phyloP scores from a whole-genome alignment of 1,140 invertebrate genomes.

The Hermetia illucens region DNA sequence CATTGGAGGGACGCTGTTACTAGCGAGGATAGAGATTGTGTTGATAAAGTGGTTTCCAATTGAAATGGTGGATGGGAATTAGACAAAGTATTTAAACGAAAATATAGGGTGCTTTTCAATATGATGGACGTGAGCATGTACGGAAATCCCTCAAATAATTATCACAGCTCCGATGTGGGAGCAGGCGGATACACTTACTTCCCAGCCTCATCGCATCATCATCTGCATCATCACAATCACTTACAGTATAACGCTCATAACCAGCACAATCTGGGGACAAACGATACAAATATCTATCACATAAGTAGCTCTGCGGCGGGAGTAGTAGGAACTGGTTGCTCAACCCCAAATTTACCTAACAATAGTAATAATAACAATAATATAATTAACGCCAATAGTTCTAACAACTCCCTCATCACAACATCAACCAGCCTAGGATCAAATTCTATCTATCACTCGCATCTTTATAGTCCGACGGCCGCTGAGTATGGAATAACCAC shows the following conservation, averaged over 20 bases:
- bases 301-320: no score
- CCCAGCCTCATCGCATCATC: constrained; percentile 23
- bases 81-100: no score
- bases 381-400: no score
- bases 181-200: constrained; percentile 19
- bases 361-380: no score
- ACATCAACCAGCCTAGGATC: neutral
- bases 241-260: constrained; percentile 12
- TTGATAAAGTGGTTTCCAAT: no score
- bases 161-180: constrained; percentile 17
- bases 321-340: no score
- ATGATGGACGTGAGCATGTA: constrained; percentile 63
- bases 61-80: no score
- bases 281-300: no score
- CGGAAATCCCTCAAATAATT: constrained; percentile 37
- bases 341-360: no score
- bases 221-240: constrained; percentile 16
- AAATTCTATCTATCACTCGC: constrained; percentile 18
- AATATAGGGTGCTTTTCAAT: constrained; percentile 12
- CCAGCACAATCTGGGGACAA: constrained; percentile 4
- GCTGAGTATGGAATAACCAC: constrained; percentile 29
- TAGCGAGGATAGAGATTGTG: no score
- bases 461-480: constrained; percentile 28
- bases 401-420: no score
- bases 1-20: no score